Base-by-base conservation (phyloP, 2,888 invertebrate genomes). In the Hydroisotoma schaefferi region DNA sequence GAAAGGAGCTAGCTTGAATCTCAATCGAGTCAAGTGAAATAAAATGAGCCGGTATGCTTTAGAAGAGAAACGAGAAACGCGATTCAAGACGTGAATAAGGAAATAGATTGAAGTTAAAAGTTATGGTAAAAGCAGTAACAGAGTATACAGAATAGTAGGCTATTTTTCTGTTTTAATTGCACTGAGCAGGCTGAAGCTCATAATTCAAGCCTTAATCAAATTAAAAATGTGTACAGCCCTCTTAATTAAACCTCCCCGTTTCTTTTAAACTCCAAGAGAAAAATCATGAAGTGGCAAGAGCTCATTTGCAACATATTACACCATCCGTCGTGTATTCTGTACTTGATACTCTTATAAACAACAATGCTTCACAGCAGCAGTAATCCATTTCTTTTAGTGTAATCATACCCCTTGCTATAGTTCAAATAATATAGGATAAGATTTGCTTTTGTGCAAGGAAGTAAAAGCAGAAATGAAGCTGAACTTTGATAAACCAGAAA, bases 201-300 rank as follows among this genome's bases (percentile, higher is more conserved):
- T 53, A 53, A 53, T 53, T 53, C 53, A 53, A 38, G 25, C 20
- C 53, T 38, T 53, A 53, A 53, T 53, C 53, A 53, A 53, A 53
- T 53, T 53, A 53, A 53, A 37, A 53, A 53, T 40, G 53, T 53
- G 43, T 33, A 53, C 40, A 37, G 37, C 26, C 52, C 52, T 52
- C 53, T 53, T 53, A 53, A 53, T 53, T 53, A 53, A 53, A 53
- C 40, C 40, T 37, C 6, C 52, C 37, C 33, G 18, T 52, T 33
- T 33, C 15, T 29, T 28, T 20, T 4, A 29, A 10, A 12, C n/a
- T n/a, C n/a, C 37, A 22, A 52, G 37, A 10, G 33, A 52, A 52
- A 49, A 57, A 48, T 49, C 40, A 37, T 44, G 44, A 57, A 38
- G 48, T 51, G 38, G 47, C 43, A 56, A 56, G 28, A 44, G 55